Percentiles rank a stretch among this genome's conserved stretches.
Evolutionary conservation across 2,113 vertebrate genomes (phyloP).

Genomic region (Miniopterus natalensis): DNA sequence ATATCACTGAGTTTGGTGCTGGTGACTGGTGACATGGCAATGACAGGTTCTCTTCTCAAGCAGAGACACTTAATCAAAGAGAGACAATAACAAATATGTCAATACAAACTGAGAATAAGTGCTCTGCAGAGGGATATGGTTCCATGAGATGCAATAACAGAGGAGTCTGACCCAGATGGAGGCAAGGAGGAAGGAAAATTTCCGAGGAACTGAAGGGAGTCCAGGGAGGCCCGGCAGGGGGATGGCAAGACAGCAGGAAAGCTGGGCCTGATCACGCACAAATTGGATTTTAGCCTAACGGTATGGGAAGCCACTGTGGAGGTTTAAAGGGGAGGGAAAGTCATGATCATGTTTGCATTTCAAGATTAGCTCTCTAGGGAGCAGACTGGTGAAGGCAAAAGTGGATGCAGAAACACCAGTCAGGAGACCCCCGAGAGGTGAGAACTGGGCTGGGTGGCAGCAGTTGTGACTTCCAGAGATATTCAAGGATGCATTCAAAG

Average conservation of each 20-base stretch:
- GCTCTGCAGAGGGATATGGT: background rate
- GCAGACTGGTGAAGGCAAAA: background rate
- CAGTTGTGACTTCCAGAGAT: background rate
- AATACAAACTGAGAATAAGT: background rate
- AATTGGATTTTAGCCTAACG: background rate
- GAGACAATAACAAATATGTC: background rate
- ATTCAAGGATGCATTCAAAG: background rate
- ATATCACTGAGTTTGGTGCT: background rate
- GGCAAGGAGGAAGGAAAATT: background rate
- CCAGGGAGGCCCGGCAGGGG: background rate
- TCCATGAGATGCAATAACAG: background rate
- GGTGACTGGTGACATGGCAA: background rate
- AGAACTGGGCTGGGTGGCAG: background rate
- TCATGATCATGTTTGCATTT: background rate
- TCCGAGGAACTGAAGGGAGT: background rate
- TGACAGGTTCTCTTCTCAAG: background rate
- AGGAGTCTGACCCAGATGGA: background rate
- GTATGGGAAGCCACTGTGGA: background rate
- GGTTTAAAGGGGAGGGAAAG: background rate
- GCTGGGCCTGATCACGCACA: background rate
- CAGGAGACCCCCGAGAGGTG: background rate
- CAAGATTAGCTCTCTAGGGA: background rate
- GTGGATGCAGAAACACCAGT: background rate
- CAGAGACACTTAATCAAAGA: background rate
- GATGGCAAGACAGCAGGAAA: background rate